Conservation (phyloP, 2,797 vertebrate species). For the Coendou prehensilis region DNA sequence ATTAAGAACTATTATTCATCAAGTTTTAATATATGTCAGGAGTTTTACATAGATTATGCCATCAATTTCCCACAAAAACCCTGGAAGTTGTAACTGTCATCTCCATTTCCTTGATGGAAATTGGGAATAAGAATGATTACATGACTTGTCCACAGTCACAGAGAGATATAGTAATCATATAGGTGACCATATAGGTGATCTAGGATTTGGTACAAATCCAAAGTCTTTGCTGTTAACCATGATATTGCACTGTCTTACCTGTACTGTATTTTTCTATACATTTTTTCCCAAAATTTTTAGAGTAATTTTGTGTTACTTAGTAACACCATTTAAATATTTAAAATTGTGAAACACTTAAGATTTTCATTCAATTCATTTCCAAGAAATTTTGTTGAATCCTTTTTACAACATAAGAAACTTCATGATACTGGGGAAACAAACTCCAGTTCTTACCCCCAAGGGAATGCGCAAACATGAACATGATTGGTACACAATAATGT, state of each 20-base stretch:
- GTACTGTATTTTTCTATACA: neutral
- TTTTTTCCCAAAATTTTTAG: neutral
- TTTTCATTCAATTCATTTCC: neutral
- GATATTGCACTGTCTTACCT: neutral
- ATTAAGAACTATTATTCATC: neutral
- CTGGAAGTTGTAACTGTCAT: neutral
- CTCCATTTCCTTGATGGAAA: neutral
- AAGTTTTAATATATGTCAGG: neutral
- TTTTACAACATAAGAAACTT: slow-evolving; percentile 21
- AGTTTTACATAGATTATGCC: neutral
- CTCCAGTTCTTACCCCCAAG: neutral
- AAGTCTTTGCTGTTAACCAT: slow-evolving; percentile 31
- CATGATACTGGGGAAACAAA: neutral
- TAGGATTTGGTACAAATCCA: slow-evolving; percentile 14
- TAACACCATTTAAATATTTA: slow-evolving; percentile 45
- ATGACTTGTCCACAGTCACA: neutral
- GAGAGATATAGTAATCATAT: neutral
- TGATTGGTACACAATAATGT: neutral
- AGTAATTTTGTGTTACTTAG: neutral
- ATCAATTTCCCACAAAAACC: neutral
- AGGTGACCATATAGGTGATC: slow-evolving; percentile 10
- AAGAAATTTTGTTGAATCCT: neutral
- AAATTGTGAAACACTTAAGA: neutral
- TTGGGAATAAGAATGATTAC: slow-evolving; percentile 11
- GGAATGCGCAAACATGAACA: neutral